Conservation (phyloP, 1,140 invertebrate species). For the Theocolax elegans region DNA sequence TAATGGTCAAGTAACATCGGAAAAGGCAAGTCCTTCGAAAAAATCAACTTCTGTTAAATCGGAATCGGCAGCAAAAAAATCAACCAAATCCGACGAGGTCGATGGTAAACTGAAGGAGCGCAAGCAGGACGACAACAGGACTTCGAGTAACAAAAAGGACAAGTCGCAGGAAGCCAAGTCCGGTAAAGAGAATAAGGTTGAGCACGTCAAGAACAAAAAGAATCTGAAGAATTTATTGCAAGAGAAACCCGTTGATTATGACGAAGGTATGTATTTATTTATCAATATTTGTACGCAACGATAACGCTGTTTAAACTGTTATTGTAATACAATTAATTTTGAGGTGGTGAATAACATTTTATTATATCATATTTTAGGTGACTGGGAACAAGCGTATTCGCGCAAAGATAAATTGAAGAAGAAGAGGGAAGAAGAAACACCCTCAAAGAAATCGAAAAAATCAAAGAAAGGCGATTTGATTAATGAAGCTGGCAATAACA, state of each 20-base stretch:
- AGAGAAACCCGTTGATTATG: constrained; percentile 78
- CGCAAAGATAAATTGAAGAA: constrained; percentile 74
- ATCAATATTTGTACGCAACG: no score
- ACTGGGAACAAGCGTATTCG: constrained; percentile 79
- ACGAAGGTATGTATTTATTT: constrained; percentile 70
- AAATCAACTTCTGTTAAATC: constrained; percentile 63
- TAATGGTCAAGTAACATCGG: constrained; percentile 64
- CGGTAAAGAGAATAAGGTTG: constrained; percentile 66
- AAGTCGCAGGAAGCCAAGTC: constrained; percentile 60
- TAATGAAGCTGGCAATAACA: constrained; percentile 55
- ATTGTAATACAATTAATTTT: no score
- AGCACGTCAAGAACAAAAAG: constrained; percentile 69
- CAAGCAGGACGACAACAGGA: constrained; percentile 65
- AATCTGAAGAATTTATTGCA: constrained; percentile 68
- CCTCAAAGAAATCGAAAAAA: constrained; percentile 67
- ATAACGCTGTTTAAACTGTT: no score
- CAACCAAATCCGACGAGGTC: constrained; percentile 59
- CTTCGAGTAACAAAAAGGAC: constrained; percentile 57
- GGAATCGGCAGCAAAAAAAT: constrained; percentile 57
- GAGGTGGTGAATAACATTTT: no score
- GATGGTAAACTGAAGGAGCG: constrained; percentile 66
- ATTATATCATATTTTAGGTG: no score
- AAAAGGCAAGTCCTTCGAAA: constrained; percentile 68
- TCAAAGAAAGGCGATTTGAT: constrained; percentile 60
- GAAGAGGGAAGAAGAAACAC: constrained; percentile 69